A percentile compares a stretch with the other conserved stretches of the same genome.
Evolutionary conservation across 2,888 invertebrate species (phyloP).

Genomic region (Troides helena): DNA sequence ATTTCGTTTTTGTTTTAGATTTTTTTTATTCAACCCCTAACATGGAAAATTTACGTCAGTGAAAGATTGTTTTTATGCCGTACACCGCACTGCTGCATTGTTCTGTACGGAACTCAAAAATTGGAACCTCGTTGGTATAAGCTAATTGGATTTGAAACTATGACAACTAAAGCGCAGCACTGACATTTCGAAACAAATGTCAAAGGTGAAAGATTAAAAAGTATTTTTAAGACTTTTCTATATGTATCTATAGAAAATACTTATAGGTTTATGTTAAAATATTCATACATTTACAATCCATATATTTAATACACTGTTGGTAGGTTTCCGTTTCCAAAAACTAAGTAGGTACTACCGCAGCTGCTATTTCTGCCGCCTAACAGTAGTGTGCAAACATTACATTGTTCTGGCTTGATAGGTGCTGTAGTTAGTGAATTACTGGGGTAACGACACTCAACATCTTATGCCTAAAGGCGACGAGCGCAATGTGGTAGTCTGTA

Average conservation of each 20-base stretch:
- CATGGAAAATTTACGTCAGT: not conserved
- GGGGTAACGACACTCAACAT: too few species aligned
- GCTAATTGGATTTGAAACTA: conserved; percentile 2
- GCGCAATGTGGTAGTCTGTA: too few species aligned
- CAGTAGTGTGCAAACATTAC: too few species aligned
- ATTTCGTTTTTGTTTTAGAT: too few species aligned
- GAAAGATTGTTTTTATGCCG: not conserved
- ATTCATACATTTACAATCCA: not conserved
- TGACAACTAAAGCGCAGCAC: not conserved
- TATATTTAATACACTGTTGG: not conserved
- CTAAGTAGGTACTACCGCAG: too few species aligned
- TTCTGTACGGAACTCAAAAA: not conserved
- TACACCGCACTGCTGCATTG: conserved; percentile 1
- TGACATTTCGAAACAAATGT: conserved; percentile 1
- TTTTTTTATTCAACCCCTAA: not conserved
- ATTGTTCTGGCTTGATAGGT: too few species aligned
- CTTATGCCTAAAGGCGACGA: too few species aligned
- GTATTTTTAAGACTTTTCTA: not conserved
- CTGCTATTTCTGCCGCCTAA: too few species aligned
- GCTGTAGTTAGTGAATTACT: too few species aligned
- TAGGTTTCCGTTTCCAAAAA: too few species aligned
- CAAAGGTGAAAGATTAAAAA: conserved; percentile 1
- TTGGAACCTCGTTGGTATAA: not conserved
- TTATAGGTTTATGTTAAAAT: not conserved
- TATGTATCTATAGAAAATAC: not conserved